Evolutionary conservation across 1,140 invertebrate species (phyloP).

Genomic region (Ctenoplectra terminalis): DNA sequence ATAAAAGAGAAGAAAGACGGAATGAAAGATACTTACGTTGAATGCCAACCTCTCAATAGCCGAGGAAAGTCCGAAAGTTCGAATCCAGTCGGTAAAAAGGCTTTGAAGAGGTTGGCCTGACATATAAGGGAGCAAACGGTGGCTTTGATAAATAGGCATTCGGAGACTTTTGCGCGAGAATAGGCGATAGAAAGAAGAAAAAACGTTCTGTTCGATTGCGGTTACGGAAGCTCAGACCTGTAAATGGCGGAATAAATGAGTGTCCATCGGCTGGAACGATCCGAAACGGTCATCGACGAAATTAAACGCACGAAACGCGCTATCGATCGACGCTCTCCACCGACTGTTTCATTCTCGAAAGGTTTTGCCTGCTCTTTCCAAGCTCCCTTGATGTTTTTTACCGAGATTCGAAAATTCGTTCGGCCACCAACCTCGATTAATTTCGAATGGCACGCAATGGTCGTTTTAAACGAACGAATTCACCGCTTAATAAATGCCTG

Average conservation of each 20-base stretch:
- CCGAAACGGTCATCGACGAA: not conserved
- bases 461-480: not conserved
- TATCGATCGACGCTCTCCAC: conserved; percentile 1
- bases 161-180: conserved; percentile 18
- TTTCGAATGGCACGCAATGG: not conserved
- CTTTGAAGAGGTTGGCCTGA: conserved; percentile 43
- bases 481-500: not conserved
- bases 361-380: too few relatives aligned
- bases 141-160: conserved; percentile 60
- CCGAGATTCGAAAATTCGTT: not conserved
- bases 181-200: not conserved
- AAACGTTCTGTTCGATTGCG: conserved; percentile 19
- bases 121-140: conserved; percentile 40
- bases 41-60: conserved; percentile 29
- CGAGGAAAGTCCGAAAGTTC: conserved; percentile 56
- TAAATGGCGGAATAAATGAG: conserved; percentile 37
- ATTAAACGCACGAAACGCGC: not conserved
- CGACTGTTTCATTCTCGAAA: not conserved
- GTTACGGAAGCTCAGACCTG: conserved; percentile 26
- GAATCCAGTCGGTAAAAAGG: conserved; percentile 27
- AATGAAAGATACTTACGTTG: conserved; percentile 28
- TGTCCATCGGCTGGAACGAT: conserved; percentile 8
- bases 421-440: not conserved
- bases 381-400: not conserved
- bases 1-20: conserved; percentile 28